Percentiles rank a stretch among this genome's conserved stretches.
phyloP scores from a whole-genome alignment of 2,888 invertebrate genomes.

The Acleris laterana region DNA sequence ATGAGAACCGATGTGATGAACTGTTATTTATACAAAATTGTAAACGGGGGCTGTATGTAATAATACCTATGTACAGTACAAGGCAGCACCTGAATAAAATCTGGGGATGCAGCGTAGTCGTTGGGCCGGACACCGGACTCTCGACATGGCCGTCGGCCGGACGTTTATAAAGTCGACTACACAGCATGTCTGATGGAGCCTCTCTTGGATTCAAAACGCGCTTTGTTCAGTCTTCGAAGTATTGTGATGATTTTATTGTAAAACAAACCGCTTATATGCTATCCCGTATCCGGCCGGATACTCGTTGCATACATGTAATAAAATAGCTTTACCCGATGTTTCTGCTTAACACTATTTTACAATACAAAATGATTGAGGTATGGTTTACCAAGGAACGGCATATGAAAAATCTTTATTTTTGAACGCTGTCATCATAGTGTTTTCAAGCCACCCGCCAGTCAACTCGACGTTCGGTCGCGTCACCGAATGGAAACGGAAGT shows the following conservation, averaged over 20 bases:
- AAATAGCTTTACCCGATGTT: constrained; percentile 6
- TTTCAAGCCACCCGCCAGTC: no score
- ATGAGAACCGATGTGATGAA: constrained; percentile 6
- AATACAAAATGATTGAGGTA: constrained; percentile 30
- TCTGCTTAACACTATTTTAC: constrained; percentile 10
- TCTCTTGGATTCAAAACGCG: no score
- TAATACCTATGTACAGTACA: constrained; percentile 9
- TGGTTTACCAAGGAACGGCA: constrained; percentile 15
- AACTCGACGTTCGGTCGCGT: no score
- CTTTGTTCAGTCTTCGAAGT: no score
- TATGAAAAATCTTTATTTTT: constrained; percentile 8
- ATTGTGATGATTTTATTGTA: no score
- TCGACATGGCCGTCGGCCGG: no score
- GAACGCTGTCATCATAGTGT: constrained; percentile 1
- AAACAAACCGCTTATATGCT: background rate
- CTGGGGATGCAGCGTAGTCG: no score
- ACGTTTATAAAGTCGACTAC: no score
- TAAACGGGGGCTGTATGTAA: background rate
- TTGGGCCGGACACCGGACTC: no score
- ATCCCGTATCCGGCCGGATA: background rate
- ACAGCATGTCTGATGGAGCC: no score
- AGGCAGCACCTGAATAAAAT: background rate
- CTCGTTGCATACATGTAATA: background rate
- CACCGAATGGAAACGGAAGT: background rate
- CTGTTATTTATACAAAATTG: no score